Evolutionary conservation across 1,140 invertebrate species (phyloP).

Genomic region (Bilobella aurantiaca): DNA sequence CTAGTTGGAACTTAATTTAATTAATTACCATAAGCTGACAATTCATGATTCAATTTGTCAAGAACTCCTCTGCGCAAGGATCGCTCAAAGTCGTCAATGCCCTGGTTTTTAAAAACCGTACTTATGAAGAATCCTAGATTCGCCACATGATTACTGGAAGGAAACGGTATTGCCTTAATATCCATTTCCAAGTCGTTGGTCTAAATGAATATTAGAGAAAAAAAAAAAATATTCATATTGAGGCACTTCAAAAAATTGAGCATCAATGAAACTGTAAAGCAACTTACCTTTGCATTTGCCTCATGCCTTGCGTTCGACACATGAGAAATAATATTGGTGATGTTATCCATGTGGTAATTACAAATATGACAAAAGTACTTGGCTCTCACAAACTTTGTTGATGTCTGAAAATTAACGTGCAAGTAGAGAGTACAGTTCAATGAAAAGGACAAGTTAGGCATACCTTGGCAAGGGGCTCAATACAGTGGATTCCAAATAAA

Average conservation of each 20-base stretch:
- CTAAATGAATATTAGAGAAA: not conserved
- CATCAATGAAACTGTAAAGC: too few species aligned
- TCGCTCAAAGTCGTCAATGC: slow-evolving; percentile 1
- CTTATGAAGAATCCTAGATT: not conserved
- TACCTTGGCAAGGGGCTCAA: slow-evolving; percentile 19
- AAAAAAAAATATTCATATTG: too few species aligned
- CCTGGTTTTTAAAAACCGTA: not conserved
- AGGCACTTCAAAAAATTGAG: too few species aligned
- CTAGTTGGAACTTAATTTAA: too few species aligned
- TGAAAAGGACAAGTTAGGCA: not conserved
- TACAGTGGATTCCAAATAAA: slow-evolving; percentile 12
- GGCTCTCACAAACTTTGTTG: slow-evolving; percentile 29
- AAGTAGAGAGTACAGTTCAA: not conserved
- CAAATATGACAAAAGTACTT: slow-evolving; percentile 28
- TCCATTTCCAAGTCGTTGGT: not conserved
- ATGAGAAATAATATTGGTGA: slow-evolving; percentile 17
- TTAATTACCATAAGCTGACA: too few species aligned
- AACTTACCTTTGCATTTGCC: slow-evolving; percentile 15
- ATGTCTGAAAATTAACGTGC: slow-evolving; percentile 22
- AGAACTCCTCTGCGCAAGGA: not conserved
- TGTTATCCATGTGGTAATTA: slow-evolving; percentile 31
- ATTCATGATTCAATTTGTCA: not conserved
- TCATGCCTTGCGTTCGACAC: slow-evolving; percentile 18
- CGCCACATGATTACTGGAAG: not conserved
- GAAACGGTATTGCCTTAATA: not conserved